Evolutionary conservation across 2,797 vertebrate species (phyloP).

Genomic region (Sebastes variabilis): DNA sequence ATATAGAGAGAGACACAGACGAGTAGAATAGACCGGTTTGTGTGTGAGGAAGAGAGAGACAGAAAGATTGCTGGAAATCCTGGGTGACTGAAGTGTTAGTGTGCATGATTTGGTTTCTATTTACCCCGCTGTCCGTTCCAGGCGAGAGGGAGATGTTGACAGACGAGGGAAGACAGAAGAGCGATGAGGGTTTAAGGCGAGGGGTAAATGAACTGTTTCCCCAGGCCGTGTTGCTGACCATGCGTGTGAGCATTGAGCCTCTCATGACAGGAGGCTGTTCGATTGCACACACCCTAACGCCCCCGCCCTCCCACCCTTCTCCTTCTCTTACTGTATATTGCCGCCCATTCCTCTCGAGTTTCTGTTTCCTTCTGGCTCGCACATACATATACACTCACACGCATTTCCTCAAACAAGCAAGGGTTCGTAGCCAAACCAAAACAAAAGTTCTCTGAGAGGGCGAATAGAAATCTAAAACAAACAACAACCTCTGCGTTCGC

Average conservation of each 20-base stretch:
- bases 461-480: constrained; percentile 39
- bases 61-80: constrained; percentile 58
- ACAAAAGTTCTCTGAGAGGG: constrained; percentile 61
- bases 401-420: constrained; percentile 40
- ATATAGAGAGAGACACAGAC: constrained; percentile 15
- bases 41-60: constrained; percentile 32
- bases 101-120: constrained; percentile 80
- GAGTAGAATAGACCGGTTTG: constrained; percentile 28
- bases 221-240: constrained; percentile 85
- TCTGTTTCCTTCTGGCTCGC: constrained; percentile 30
- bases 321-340: constrained; percentile 51
- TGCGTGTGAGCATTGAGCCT: constrained; percentile 85
- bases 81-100: constrained; percentile 74
- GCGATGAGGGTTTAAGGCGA: constrained; percentile 83
- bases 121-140: constrained; percentile 77
- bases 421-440: constrained; percentile 33
- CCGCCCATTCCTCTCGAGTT: constrained; percentile 45
- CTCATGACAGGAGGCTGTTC: constrained; percentile 81
- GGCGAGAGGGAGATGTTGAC: constrained; percentile 81
- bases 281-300: constrained; percentile 66
- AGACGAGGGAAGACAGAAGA: constrained; percentile 85
- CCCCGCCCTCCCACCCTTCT: constrained; percentile 7
- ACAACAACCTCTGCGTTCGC: constrained; percentile 18
- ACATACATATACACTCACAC: background rate
- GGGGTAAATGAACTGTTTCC: constrained; percentile 87